Conservation (phyloP, 2,113 vertebrate species). For the Morone chrysops region DNA sequence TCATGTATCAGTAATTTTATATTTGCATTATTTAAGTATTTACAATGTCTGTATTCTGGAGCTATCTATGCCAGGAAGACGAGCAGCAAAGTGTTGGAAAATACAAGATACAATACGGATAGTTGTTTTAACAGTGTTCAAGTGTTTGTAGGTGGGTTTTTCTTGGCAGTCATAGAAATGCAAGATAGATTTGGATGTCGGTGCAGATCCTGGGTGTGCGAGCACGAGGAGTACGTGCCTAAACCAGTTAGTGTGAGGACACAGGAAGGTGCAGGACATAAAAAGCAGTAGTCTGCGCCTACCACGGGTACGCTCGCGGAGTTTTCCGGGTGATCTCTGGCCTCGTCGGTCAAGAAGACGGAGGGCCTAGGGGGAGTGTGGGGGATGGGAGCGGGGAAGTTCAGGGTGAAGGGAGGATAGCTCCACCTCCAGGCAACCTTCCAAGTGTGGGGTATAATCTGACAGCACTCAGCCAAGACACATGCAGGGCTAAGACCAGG, state of each 20-base stretch:
- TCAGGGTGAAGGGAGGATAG: constrained; percentile 57
- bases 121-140: not conserved
- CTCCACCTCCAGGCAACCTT: constrained; percentile 74
- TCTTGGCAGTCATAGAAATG: not conserved
- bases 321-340: constrained; percentile 43
- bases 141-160: constrained; percentile 18
- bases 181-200: constrained; percentile 9
- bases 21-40: not conserved
- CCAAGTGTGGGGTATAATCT: constrained; percentile 82
- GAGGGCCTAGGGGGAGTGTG: not conserved
- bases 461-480: constrained; percentile 79
- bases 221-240: constrained; percentile 25
- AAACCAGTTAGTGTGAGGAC: constrained; percentile 39
- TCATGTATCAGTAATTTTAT: not conserved
- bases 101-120: not conserved
- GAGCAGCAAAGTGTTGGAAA: not conserved
- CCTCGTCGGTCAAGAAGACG: constrained; percentile 55
- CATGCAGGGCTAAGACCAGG: constrained; percentile 82
- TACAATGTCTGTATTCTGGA: not conserved
- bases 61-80: not conserved
- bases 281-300: not conserved
- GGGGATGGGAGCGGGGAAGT: constrained; percentile 29
- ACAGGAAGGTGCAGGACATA: constrained; percentile 7
- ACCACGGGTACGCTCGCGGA: constrained; percentile 22
- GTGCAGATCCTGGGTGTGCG: constrained; percentile 28